Evolutionary conservation across 2,888 invertebrate species (phyloP), one percentile per base, ranked within the genome.

Genomic region (Gastrophysa polygoni): DNA sequence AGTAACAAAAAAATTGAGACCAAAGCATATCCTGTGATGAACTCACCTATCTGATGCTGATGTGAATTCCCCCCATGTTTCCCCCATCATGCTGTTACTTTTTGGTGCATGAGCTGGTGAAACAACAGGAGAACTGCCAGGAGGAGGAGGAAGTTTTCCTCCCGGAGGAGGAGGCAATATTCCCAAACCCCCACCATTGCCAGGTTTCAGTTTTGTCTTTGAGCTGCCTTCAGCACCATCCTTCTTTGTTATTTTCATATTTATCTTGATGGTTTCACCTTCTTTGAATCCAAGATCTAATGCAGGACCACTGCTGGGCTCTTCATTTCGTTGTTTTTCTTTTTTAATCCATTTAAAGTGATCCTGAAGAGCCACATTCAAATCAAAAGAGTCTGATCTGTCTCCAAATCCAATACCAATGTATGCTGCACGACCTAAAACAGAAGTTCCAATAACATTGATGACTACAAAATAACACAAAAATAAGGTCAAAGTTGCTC

Each of bases 181-280:
- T 1, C 82, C 82, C 2, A 84, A 83, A 21, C 87, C 85, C 4
- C 70, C 71, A 21, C 70, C 74, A 34, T 71, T 68, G 6, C 70
- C 72, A 4, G 87, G 80, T 72, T 88, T 87, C 62, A 85, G 78
- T 77, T 89, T 91, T 2, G 89, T 83, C 74, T 90, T 89, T 62
- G 89, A 87, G 11, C 80, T 76, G 38, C 85, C 86, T 77, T 95
- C 94, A 55, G 87, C 88, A 18, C 94, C 94, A 82, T 95, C 95
- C 81, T 93, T 95, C 85, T 95, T 95, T 68, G 95, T 93, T 69
- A 96, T 95, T 83, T 95, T 94, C 92, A 99, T 95, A 79, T 98
- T 99, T 64, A 99, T 97, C 84, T 96, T 98, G 70, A 99, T 99
- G 1, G 98, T 99, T 85, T 99, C 96, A 17, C 99, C 99, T 78